Percentiles rank a stretch among this genome's conserved stretches.
These are phyloP conservation scores for Idaea straminata DNA, from an alignment of 2,888 invertebrate genomes.

Conservation along the genomic window DNA sequence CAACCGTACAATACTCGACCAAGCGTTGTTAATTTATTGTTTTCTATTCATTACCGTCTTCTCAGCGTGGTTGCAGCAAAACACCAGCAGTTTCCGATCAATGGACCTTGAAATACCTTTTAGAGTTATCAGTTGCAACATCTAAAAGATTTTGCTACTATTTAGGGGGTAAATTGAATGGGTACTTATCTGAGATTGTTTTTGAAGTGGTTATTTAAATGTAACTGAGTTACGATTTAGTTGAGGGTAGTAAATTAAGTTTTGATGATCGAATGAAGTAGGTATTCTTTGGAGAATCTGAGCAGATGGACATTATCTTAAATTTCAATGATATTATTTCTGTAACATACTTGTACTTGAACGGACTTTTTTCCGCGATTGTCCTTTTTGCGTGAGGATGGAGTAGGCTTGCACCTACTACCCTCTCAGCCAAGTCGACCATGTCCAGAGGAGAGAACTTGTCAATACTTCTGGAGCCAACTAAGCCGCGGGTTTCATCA, in stretches of 20 bases:
- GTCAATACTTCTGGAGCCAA: no score
- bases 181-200: conserved; percentile 61
- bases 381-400: no score
- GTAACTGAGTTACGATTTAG: conserved; percentile 43
- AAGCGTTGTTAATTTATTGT: conserved; percentile 40
- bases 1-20: conserved; percentile 24
- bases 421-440: no score
- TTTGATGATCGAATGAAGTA: neutral
- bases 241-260: conserved; percentile 11
- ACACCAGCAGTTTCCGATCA: conserved; percentile 11
- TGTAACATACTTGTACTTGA: no score
- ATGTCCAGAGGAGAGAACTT: no score
- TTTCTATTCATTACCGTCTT: conserved; percentile 41
- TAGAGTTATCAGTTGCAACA: conserved; percentile 24
- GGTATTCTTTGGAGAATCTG: neutral
- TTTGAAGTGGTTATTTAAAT: conserved; percentile 62
- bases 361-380: no score
- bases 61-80: conserved; percentile 14
- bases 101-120: conserved; percentile 10
- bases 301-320: neutral
- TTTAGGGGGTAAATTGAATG: conserved; percentile 39
- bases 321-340: no score
- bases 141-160: conserved; percentile 4
- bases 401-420: no score
- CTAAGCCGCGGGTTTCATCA: no score